Evolutionary conservation across 2,797 vertebrate genomes (phyloP).

Genomic region (Crypturellus tataupa): DNA sequence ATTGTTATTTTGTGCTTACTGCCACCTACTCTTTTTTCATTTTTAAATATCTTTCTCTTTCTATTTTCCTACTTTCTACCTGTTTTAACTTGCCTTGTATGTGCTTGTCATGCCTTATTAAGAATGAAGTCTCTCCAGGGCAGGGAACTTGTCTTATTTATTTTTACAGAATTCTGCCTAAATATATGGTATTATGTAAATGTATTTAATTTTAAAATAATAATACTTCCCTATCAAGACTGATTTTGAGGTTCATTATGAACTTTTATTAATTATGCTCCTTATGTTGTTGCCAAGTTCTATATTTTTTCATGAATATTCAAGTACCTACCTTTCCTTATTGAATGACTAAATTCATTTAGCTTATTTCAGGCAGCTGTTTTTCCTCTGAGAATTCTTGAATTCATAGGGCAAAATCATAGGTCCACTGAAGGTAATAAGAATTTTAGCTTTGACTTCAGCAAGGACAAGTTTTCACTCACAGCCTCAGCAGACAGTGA

Average conservation of each 20-base stretch:
- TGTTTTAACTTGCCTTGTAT: background rate
- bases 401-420: background rate
- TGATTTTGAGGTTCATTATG: background rate
- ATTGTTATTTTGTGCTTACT: background rate
- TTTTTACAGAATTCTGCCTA: slow-evolving; percentile 21
- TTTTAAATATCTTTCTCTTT: background rate
- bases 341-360: background rate
- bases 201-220: slow-evolving; percentile 17
- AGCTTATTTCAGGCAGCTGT: background rate
- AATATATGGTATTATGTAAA: slow-evolving; percentile 24
- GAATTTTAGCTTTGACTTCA: background rate
- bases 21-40: background rate
- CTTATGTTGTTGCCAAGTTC: background rate
- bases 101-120: slow-evolving; percentile 15
- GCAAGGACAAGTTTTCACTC: background rate
- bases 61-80: background rate
- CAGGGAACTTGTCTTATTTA: slow-evolving; percentile 10
- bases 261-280: slow-evolving; percentile 26
- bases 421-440: background rate
- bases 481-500: background rate
- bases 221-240: slow-evolving; percentile 21
- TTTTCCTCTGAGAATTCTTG: background rate
- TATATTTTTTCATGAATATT: slow-evolving; percentile 13
- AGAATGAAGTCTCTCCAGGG: slow-evolving; percentile 20
- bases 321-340: slow-evolving; percentile 9